A percentile compares a stretch with the other conserved stretches of the same genome.
These are phyloP conservation scores for Cuculus canorus DNA, from an alignment of 2,797 vertebrate species.

Conservation along the genomic window DNA sequence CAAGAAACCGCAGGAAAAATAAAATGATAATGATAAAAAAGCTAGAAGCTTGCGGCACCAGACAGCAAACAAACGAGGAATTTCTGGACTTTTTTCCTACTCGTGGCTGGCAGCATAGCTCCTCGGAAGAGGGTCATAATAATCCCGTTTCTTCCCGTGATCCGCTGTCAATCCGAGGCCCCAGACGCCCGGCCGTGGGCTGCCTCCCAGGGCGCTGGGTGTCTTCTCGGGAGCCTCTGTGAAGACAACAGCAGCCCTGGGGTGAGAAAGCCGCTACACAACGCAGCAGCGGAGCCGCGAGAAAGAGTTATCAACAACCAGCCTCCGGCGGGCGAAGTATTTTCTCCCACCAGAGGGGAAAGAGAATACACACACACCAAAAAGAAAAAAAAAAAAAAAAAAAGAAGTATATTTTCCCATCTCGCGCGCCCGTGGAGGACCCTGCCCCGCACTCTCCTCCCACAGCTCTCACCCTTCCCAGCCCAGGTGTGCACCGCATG, in stretches of 20 bases:
- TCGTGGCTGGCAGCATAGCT: constrained; percentile 15
- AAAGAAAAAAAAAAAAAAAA: too few species aligned
- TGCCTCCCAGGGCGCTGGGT: not conserved
- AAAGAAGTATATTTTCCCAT: not conserved
- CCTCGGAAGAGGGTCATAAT: constrained; percentile 63
- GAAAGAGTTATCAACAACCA: not conserved
- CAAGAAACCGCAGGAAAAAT: not conserved
- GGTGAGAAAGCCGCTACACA: constrained; percentile 19
- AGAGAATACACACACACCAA: too few species aligned
- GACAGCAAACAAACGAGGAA: constrained; percentile 21
- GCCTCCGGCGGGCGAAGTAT: not conserved
- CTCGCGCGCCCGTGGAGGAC: not conserved
- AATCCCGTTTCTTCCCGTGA: constrained; percentile 27
- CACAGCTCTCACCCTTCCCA: not conserved
- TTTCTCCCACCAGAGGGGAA: constrained; percentile 20
- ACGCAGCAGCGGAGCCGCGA: not conserved
- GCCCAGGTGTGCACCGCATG: constrained; percentile 21
- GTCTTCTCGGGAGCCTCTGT: constrained; percentile 61
- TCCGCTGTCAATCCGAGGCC: constrained; percentile 21
- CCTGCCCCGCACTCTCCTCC: not conserved
- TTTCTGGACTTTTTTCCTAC: constrained; percentile 52
- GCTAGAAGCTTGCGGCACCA: constrained; percentile 15
- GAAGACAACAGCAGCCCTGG: constrained; percentile 65
- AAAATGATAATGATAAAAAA: not conserved
- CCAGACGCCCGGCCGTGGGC: not conserved